A percentile compares a stretch with the other conserved stretches of the same genome.
phyloP scores from a whole-genome alignment of 2,113 vertebrate species.

The Oenanthe oenanthe region DNA sequence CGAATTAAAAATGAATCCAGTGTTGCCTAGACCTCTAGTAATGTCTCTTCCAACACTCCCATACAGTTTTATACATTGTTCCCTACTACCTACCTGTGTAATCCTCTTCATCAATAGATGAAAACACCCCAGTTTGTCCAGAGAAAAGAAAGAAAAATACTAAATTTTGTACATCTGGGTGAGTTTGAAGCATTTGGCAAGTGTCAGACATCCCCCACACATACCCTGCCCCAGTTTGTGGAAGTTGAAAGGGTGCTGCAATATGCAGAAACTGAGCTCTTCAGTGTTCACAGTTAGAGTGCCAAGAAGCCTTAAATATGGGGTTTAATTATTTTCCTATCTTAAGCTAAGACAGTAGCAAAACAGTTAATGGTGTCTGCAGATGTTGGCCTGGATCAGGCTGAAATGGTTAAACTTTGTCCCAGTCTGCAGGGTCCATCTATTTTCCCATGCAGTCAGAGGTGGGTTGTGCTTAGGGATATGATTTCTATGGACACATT shows the following conservation, averaged over 20 bases:
- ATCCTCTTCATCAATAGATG: background rate
- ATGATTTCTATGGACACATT: slow-evolving; percentile 31
- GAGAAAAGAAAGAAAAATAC: background rate
- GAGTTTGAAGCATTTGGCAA: background rate
- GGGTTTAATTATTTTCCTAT: background rate
- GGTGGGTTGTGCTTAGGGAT: background rate
- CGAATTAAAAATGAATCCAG: background rate
- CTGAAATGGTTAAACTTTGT: background rate
- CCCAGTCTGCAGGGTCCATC: background rate
- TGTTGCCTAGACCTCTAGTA: background rate
- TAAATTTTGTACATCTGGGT: background rate
- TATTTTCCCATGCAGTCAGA: slow-evolving; percentile 35
- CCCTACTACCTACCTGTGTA: background rate
- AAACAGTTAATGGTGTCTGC: background rate
- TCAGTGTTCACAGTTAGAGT: background rate
- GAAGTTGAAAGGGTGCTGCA: background rate
- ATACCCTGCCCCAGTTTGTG: background rate
- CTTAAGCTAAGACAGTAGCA: background rate
- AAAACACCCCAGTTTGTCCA: background rate
- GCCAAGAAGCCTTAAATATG: background rate
- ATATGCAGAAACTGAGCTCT: background rate
- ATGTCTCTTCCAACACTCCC: background rate
- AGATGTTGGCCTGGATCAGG: background rate
- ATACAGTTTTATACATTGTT: background rate
- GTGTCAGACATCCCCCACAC: background rate